Evolutionary conservation across 1,140 invertebrate genomes (phyloP), one percentile per base, ranked within the genome.

Genomic region (Drosophila ficusphila): DNA sequence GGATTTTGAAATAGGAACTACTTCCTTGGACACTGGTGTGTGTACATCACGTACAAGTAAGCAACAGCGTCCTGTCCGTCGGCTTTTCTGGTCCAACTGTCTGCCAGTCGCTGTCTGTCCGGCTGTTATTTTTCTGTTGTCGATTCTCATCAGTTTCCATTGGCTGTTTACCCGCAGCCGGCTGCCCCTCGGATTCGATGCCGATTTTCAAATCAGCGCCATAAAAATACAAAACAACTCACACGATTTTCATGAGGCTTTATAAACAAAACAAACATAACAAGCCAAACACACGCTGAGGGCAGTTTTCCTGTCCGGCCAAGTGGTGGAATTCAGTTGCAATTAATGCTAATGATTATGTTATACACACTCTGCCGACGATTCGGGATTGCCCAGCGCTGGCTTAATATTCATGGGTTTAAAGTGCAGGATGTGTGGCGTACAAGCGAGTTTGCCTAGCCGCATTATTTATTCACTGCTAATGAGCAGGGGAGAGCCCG

Each of bases 211-310:
- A 65, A 74, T 74, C 57, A 68, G 67, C 27, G 62, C 52, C 69
- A 76, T 73, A 67, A 75, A 75, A 86, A 76, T 77, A 61, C 60
- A 64, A 64, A 69, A 88, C 85, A 88, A 44, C 60, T 60, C 60
- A 64, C 56, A 60, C 33, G 2, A 23, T 46, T 39, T 62, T 49
- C 81, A 73, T 86, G 62, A 77, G 81, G 60, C 76, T 86, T 77
- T 86, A 88, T 86, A 86, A 86, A 86, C 81, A 86, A 86, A 86
- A 86, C 77, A 86, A 88, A 86, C 79, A 73, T 88, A 88, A 86
- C 79, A 73, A 73, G 27, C 29, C 29, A 23, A 23, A 53, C 51
- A 57, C 65, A 71, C 65, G 52, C 68, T 71, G 57, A 44, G 64
- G 47, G 47, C 39, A 64, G 58, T 29, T 51, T 36, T 23, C 21